A percentile compares a stretch with the other conserved stretches of the same genome.
These are phyloP conservation scores for Meles meles DNA, from an alignment of 2,113 vertebrate species.

Conservation along the genomic window DNA sequence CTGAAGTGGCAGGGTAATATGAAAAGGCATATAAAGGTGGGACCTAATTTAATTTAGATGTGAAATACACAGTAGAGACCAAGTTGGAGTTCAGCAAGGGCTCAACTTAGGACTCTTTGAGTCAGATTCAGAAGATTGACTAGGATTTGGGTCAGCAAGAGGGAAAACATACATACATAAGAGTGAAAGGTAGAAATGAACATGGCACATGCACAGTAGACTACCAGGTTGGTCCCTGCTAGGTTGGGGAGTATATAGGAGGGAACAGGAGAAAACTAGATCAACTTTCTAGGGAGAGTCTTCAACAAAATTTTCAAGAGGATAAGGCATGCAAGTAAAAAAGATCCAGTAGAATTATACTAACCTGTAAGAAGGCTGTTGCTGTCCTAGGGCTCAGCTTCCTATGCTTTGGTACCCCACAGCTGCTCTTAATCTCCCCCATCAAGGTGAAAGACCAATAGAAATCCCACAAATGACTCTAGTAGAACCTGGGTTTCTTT, in stretches of 20 bases:
- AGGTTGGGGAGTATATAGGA: not conserved
- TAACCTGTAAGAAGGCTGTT: not conserved
- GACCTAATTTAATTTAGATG: constrained; percentile 30
- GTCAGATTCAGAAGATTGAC: not conserved
- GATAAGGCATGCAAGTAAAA: not conserved
- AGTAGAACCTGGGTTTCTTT: not conserved
- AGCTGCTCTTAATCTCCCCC: not conserved
- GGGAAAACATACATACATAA: not conserved
- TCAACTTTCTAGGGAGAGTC: not conserved
- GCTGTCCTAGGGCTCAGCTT: not conserved
- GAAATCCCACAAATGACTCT: not conserved
- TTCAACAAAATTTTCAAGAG: not conserved
- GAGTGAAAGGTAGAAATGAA: not conserved
- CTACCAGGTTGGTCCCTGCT: not conserved
- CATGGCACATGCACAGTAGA: not conserved
- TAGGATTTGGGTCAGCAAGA: not conserved
- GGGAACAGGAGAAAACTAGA: not conserved
- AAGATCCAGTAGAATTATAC: not conserved
- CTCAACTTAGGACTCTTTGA: not conserved
- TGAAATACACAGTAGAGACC: not conserved
- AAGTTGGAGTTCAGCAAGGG: not conserved
- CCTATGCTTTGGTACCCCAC: not conserved
- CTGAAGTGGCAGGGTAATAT: not conserved
- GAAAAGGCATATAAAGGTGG: not conserved
- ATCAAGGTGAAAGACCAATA: constrained; percentile 12